Base-by-base conservation (phyloP, 2,113 vertebrate species). In the Motacilla tschutschensis region DNA sequence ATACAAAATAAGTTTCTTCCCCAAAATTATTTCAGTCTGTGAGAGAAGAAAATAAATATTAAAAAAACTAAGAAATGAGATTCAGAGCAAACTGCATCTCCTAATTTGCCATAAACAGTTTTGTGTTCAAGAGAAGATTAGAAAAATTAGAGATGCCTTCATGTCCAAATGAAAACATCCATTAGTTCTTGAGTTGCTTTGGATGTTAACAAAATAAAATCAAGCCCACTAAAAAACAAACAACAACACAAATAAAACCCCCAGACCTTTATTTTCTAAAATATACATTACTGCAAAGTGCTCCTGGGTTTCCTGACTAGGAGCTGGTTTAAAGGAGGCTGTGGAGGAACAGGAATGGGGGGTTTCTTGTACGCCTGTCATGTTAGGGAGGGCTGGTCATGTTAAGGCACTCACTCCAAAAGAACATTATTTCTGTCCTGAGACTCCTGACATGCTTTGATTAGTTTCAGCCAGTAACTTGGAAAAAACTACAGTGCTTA, bases 361-460 rank as follows among this genome's bases (percentile, higher is more conserved):
- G 67, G 29, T 14, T 54, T 71, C 40, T 73, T 66, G 11, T 17
- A 33, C 33, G 33, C 20, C 59, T 79, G 59, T 33, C 31, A 17
- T 19, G 20, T 17, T 21, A 72, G 59, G 46, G 46, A 53, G 29
- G 46, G 67, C 24, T 46, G 67, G 53, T 88, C n/a, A 3, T 66
- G 18, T 70, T 95, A 96, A 96, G 95, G 95, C 95, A 96, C 95
- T 94, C 95, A 59, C 87, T 95, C 91, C 85, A 76, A 60, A 89
- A 80, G 57, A 94, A 87, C 48, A 10, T 78, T 76, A 51, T 79
- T 83, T 88, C 86, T 60, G 76, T 90, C 83, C 92, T 75, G 70
- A 92, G 78, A 91, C 91, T 92, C 90, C 80, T 93, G 85, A 94
- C 57, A 21, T 59, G 84, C 73, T 92, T 87, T 78, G 40, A 26